Percentiles rank a stretch among this genome's conserved stretches.
These are phyloP conservation scores for Peromyscus aztecus DNA, from an alignment of 2,797 vertebrate species.

Conservation along the genomic window DNA sequence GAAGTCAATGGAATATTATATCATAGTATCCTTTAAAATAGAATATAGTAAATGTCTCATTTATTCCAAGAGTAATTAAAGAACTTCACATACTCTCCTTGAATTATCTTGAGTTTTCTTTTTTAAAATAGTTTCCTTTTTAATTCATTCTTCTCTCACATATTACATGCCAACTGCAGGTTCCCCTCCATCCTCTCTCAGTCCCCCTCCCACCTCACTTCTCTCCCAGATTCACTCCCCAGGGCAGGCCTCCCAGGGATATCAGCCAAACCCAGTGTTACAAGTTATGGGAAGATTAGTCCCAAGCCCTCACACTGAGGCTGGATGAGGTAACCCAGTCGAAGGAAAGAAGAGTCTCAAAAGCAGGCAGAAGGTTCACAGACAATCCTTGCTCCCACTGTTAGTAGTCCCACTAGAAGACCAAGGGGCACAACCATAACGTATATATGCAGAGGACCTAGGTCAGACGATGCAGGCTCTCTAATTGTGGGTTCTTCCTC, in stretches of 20 bases:
- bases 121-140: background rate
- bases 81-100: background rate
- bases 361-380: background rate
- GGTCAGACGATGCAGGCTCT: background rate
- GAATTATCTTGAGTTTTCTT: constrained; percentile 29
- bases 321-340: background rate
- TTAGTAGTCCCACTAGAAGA: background rate
- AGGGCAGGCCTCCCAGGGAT: background rate
- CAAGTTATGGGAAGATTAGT: background rate
- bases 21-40: constrained; percentile 53
- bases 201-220: background rate
- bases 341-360: background rate
- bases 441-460: background rate
- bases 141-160: background rate
- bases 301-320: background rate
- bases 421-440: background rate
- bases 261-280: background rate
- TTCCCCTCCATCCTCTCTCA: background rate
- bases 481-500: background rate
- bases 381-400: background rate
- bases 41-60: constrained; percentile 16
- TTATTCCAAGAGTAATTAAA: constrained; percentile 63
- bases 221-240: background rate
- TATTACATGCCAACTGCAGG: background rate
- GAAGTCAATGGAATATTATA: constrained; percentile 26